Percentiles rank a stretch among this genome's conserved stretches.
Conservation (phyloP, 1,140 invertebrate genomes). For the Epicauta chinensis region DNA sequence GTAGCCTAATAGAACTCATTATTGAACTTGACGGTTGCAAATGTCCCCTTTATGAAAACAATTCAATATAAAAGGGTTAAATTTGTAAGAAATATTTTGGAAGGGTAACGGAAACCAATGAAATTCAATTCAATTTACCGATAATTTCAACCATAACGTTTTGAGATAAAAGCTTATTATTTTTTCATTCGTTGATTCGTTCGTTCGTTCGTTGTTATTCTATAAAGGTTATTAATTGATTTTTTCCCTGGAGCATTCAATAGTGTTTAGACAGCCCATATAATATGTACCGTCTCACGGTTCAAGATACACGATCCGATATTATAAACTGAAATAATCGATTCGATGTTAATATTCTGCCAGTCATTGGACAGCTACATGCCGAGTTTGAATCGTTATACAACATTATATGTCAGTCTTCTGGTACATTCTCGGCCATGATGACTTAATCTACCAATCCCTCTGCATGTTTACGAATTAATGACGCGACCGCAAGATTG, state of each 20-base stretch:
- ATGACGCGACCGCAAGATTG: conserved; percentile 7
- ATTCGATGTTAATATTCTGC: conserved; percentile 33
- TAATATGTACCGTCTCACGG: conserved; percentile 31
- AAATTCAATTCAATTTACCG: too few species aligned
- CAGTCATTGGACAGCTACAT: conserved; percentile 34
- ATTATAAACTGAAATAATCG: conserved; percentile 31
- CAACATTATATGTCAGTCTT: conserved; percentile 28
- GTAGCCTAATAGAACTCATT: conserved; percentile 32
- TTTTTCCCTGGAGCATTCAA: conserved; percentile 16
- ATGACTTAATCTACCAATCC: conserved; percentile 23
- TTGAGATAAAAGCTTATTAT: too few species aligned
- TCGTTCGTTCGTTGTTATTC: background rate
- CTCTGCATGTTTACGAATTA: conserved; percentile 6
- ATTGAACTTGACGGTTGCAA: conserved; percentile 31
- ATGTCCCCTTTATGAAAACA: conserved; percentile 31
- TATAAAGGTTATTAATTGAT: conserved; percentile 27
- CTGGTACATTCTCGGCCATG: conserved; percentile 10
- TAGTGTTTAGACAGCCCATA: conserved; percentile 30
- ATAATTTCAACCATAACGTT: too few species aligned
- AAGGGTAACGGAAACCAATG: background rate
- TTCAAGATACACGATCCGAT: conserved; percentile 34
- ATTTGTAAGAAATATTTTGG: conserved; percentile 1
- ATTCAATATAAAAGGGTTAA: conserved; percentile 18
- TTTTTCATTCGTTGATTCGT: too few species aligned
- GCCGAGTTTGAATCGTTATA: conserved; percentile 27